A percentile compares a stretch with the other conserved stretches of the same genome.
Conservation (phyloP, 2,888 invertebrate genomes). For the Drosophila borealis region DNA sequence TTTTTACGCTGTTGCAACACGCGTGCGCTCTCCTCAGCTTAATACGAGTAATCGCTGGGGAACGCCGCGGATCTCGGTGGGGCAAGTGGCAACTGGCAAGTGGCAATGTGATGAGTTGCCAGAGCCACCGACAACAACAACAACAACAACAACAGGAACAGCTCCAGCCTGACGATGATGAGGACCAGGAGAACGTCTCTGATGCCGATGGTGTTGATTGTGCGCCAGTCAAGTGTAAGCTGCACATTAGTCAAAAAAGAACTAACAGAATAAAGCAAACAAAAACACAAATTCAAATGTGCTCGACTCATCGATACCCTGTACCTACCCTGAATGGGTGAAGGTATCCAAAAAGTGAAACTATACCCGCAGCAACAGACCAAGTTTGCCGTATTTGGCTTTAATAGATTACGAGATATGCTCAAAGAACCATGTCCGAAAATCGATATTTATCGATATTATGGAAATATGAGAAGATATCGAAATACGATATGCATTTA, state of each 20-base stretch:
- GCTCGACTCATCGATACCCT: neutral
- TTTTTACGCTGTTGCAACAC: conserved; percentile 74
- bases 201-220: conserved; percentile 75
- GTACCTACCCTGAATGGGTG: neutral
- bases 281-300: neutral
- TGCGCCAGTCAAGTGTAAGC: conserved; percentile 81
- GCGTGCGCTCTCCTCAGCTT: conserved; percentile 45
- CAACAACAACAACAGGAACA: neutral
- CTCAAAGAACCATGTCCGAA: neutral
- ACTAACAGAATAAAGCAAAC: conserved; percentile 16
- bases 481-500: neutral
- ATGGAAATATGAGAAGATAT: neutral
- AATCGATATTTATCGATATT: neutral
- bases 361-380: too few species aligned
- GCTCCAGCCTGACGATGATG: conserved; percentile 51
- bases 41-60: conserved; percentile 70
- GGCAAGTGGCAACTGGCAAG: conserved; percentile 28
- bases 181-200: conserved; percentile 33
- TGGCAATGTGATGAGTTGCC: conserved; percentile 68
- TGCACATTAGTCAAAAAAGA: conserved; percentile 78
- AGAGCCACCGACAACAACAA: conserved; percentile 21
- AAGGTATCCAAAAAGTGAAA: neutral
- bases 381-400: neutral
- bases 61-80: conserved; percentile 26
- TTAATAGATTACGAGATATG: neutral